A percentile compares a stretch with the other conserved stretches of the same genome.
Conservation (phyloP, 2,888 invertebrate species). For the Ochropleura plecta region DNA sequence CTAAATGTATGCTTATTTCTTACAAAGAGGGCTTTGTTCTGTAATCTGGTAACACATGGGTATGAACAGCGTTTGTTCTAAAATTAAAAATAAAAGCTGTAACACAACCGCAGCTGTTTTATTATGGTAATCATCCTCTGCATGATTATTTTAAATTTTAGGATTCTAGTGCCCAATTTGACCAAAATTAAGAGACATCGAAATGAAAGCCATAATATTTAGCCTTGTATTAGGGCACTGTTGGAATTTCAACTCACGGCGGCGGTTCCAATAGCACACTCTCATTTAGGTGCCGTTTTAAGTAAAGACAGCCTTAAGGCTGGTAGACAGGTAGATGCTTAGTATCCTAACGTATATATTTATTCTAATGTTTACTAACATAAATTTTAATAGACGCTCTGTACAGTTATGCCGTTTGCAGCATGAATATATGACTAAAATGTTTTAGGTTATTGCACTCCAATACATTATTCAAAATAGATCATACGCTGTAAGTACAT, state of each 20-base stretch:
- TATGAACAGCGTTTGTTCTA: no score
- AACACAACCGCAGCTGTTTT: not conserved
- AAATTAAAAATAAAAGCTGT: no score
- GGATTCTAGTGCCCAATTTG: not conserved
- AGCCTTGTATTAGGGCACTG: not conserved
- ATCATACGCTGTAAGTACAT: constrained; percentile 37
- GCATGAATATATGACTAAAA: constrained; percentile 34
- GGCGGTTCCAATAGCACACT: not conserved
- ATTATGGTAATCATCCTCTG: not conserved
- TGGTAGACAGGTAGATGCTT: not conserved
- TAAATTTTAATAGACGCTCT: not conserved
- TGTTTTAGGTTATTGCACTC: constrained; percentile 39
- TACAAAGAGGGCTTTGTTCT: no score
- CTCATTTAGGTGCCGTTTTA: not conserved
- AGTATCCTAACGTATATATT: not conserved
- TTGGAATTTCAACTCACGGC: not conserved
- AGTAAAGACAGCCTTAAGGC: not conserved
- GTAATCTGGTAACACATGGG: no score
- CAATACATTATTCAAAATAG: constrained; percentile 48
- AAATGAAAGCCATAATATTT: not conserved
- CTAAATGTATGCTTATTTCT: no score
- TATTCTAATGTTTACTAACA: not conserved
- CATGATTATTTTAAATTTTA: no score
- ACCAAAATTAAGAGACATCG: not conserved
- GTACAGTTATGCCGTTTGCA: not conserved